Evolutionary conservation across 2,888 invertebrate genomes (phyloP), one percentile per base, ranked within the genome.

Genomic region (Mystacides longicornis): DNA sequence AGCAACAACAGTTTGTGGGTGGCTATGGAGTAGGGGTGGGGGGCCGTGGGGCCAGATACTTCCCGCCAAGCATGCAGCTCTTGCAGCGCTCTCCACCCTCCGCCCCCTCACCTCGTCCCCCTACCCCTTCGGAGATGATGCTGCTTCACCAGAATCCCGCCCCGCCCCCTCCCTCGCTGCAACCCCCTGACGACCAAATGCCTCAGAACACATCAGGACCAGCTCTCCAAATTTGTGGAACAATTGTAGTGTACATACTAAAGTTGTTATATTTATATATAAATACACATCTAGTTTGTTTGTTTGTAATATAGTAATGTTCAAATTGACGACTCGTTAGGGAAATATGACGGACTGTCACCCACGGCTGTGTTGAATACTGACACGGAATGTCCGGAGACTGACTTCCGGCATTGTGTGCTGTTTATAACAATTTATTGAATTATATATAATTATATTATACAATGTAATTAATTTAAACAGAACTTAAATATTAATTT

Each of bases 141-240:
- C 83, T 88, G 67, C 87, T 92, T 64, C 82, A 91, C 49, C 73
- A 72, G 67, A 88, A 91, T 65, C 91, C 91, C 63, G 88, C 89
- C 48, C 86, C 87, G 60, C 77, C 66, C 16, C 86, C 87, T 61
- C 77, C 66, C 16, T 76, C 68, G 62, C 66, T 68, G 65, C 72
- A 71, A 66, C 71, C 81, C 62, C 81, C 74, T 59, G 73, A 77
- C 61, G 72, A 85, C 67, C 85, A 84, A 72, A 83, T 82, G 71
- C 84, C 83, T 64, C 83, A 86, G 59, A 82, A 91, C 91, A 66
- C 90, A 91, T 68, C 91, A 92, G 77, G 95, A 96, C 81, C 93
- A 94, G 78, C 83, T 96, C 69, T 89, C 90, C 67, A 93, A 93
- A 78, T 94, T 91, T 79, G 94, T 94, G 69, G 95, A 95, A 80